Base-by-base conservation (phyloP, 92 coral and sea anemone species). In the Meandrina meandrites region DNA sequence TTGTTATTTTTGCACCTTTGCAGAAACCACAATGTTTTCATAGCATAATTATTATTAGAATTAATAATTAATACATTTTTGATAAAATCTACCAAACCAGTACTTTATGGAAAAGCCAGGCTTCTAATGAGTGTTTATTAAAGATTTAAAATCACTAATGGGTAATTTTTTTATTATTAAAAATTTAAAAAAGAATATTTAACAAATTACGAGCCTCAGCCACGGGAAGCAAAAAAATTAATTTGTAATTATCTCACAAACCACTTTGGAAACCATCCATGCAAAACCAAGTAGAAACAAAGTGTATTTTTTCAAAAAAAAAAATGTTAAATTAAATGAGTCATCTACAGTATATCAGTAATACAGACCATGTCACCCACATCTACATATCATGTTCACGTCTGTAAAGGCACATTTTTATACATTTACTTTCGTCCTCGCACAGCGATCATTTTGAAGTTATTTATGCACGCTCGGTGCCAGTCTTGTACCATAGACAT, bases 191-290 rank as follows among this genome's bases (percentile, higher is more conserved):
- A 66, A 11, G 71, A 17, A 66, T 27, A 27, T 66, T 66, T 66
- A 11, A 27, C 34, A 66, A 66, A 66, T 66, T 66, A 66, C n/a
- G 34, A 12, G 34, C 71, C 28, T 28, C 24, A 66, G 31, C 35
- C 71, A 66, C 14, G 5, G 32, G 71, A 12, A 28, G 32, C 24
- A 27, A 27, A 27, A 27, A 66, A 66, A 66, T 19, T 48, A 80
- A 60, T 80, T 35, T 69, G 73, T 36, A 34, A 64, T 36, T 60
- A 35, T 35, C 84, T 80, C 22, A 9, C 45, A 74, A 74, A 22
- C 53, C 54, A 74, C 51, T 8, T 19, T 7, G 78, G 32, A 72
- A 74, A 12, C 78, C 48, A 35, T 17, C n/a, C 0, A 9, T 14
- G 62, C 15, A 30, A 48, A 77, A n/a, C 5, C 45, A 74, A 74